These are phyloP conservation scores for Archips xylosteana DNA, from an alignment of 2,888 invertebrate genomes.

Conservation along the genomic window DNA sequence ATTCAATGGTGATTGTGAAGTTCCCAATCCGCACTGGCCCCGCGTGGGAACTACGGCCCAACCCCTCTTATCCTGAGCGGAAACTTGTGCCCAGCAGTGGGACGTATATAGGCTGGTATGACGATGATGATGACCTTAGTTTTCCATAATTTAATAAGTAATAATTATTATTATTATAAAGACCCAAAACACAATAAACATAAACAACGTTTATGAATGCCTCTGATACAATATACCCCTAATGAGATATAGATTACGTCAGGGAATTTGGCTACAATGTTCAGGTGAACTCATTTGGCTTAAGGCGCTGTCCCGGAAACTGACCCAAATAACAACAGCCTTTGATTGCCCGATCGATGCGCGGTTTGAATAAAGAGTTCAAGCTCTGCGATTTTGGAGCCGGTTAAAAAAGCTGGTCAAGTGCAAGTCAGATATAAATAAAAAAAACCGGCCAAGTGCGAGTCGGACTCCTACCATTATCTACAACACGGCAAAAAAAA, in stretches of 20 bases:
- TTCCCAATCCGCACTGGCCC: no score
- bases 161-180: no score
- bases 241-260: conserved; percentile 46
- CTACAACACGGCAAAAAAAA: no score
- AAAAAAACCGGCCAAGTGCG: no score
- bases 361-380: conserved; percentile 12
- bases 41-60: no score
- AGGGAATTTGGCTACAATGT: conserved; percentile 53
- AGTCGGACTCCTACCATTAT: no score
- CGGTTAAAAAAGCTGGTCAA: neutral
- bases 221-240: conserved; percentile 15
- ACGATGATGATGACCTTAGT: no score
- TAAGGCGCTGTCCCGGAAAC: conserved; percentile 58
- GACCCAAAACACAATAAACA: neutral
- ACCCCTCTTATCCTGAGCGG: no score
- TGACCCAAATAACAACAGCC: conserved; percentile 24
- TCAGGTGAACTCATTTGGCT: conserved; percentile 63
- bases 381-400: neutral
- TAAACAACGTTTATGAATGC: conserved; percentile 5
- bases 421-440: neutral
- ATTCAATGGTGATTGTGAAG: no score
- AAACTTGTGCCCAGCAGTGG: no score
- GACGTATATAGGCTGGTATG: no score
- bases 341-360: conserved; percentile 22
- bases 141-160: no score